A percentile compares a stretch with the other conserved stretches of the same genome.
These are phyloP conservation scores for Galaxea fascicularis DNA, from an alignment of 92 coral and sea anemone genomes.

Conservation along the genomic window DNA sequence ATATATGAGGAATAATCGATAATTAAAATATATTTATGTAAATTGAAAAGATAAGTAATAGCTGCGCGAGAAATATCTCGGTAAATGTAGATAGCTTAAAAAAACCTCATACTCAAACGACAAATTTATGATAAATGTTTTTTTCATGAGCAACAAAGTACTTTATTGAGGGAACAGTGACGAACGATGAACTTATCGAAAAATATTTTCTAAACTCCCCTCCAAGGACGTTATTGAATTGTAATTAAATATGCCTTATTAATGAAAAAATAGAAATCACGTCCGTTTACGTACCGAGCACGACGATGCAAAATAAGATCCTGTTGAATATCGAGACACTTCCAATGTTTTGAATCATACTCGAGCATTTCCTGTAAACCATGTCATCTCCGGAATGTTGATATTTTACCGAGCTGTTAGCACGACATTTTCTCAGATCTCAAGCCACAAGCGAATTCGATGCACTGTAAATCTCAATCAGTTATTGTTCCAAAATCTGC, in stretches of 20 bases:
- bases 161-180: neutral
- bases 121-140: neutral
- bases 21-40: constrained; percentile 7
- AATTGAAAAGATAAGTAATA: neutral
- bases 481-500: constrained; percentile 9
- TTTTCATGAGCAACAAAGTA: constrained; percentile 6
- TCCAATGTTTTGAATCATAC: neutral
- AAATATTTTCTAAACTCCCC: neutral
- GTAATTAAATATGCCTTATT: constrained; percentile 27
- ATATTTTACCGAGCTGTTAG: neutral
- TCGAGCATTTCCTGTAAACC: constrained; percentile 5
- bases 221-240: constrained; percentile 36
- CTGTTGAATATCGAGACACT: constrained; percentile 5
- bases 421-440: constrained; percentile 7
- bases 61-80: neutral
- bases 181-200: constrained; percentile 6
- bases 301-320: constrained; percentile 29
- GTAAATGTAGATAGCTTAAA: neutral
- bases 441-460: neutral
- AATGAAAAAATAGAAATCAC: constrained; percentile 20
- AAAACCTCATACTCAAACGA: neutral
- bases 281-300: constrained; percentile 30
- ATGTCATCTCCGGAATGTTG: neutral
- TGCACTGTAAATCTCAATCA: neutral
- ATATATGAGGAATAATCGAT: neutral